Evolutionary conservation across 2,797 vertebrate genomes (phyloP), one percentile per base, ranked within the genome.

Genomic region (Protonibea diacanthus): DNA sequence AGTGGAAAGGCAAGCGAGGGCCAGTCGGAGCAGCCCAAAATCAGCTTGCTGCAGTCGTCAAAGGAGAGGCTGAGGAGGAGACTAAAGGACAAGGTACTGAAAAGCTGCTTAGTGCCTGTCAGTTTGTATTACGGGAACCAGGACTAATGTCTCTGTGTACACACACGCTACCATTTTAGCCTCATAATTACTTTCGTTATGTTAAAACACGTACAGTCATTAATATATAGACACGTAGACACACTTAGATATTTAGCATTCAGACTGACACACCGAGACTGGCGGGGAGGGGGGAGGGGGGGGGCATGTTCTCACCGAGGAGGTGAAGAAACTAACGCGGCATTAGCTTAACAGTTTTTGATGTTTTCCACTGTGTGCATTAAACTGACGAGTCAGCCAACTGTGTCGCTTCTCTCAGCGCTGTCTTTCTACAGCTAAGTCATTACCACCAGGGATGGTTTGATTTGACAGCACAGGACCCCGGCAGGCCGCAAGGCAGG

Each of bases 61-160:
- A 99, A 97, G 95, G 97, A 99, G 93, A 95, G 97, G 74, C 96
- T 99, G 92, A 94, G 96, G 85, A 96, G 97, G 89, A 97, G 98
- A 78, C 96, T 99, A 90, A 99, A 97, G 92, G 97, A 99, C 91
- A 98, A 99, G 97, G 98, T 97, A 93, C 82, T 0, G 75, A 47
- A 95, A 93, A 90, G 87, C 91, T 89, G 83, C 86, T 91, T 91
- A 93, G 68, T 59, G 80, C 58, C 85, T 85, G 89, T 88, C 89
- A 89, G 25, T 91, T 73, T 76, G 75, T 53, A 89, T 93, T 92
- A 94, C 70, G 27, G 20, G 80, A 86, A 47, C 80, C 81, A 79
- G 75, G 65, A 74, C 69, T 57, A 21, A 81, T 74, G 76, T 83
- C 59, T 62, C 21, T 74, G 75, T 81, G 52, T 61, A 56, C 49